These are phyloP conservation scores for Epinotia ramella DNA, from an alignment of 2,888 invertebrate species.

Conservation along the genomic window DNA sequence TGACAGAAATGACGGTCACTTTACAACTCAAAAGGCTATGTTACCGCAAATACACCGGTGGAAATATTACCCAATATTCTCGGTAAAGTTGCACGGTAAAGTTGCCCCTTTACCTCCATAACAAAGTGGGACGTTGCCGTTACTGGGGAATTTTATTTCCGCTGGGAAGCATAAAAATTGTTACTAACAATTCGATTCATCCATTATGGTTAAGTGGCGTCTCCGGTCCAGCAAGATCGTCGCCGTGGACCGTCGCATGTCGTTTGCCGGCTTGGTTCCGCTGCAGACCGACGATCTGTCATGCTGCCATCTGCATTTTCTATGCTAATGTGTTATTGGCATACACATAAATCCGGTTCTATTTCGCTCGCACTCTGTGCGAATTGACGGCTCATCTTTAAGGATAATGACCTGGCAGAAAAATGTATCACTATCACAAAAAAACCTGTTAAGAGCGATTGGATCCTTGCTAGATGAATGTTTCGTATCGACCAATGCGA, in stretches of 20 bases:
- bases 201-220: slow-evolving; percentile 26
- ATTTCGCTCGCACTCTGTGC: slow-evolving; percentile 17
- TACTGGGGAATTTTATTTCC: slow-evolving; percentile 20
- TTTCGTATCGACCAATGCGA: slow-evolving; percentile 32
- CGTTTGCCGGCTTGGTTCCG: slow-evolving; percentile 22
- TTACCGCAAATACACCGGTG: slow-evolving; percentile 19
- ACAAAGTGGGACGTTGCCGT: slow-evolving; percentile 15
- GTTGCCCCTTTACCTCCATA: slow-evolving; percentile 15
- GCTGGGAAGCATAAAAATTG: slow-evolving; percentile 18
- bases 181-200: slow-evolving; percentile 17
- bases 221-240: slow-evolving; percentile 15
- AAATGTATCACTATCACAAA: slow-evolving; percentile 35
- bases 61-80: slow-evolving; percentile 24
- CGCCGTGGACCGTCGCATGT: slow-evolving; percentile 9
- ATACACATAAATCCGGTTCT: slow-evolving; percentile 30
- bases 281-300: slow-evolving; percentile 1
- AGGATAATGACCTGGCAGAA: slow-evolving; percentile 38
- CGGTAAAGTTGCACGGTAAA: slow-evolving; percentile 13
- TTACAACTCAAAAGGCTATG: slow-evolving; percentile 31
- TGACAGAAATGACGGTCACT: slow-evolving; percentile 25
- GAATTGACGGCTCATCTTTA: slow-evolving; percentile 28
- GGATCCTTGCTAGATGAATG: slow-evolving; percentile 38
- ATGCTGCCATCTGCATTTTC: slow-evolving; percentile 20
- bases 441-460: slow-evolving; percentile 40
- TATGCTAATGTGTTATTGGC: slow-evolving; percentile 22